Conservation (phyloP, 2,797 vertebrate species). For the Lagorchestes hirsutus region DNA sequence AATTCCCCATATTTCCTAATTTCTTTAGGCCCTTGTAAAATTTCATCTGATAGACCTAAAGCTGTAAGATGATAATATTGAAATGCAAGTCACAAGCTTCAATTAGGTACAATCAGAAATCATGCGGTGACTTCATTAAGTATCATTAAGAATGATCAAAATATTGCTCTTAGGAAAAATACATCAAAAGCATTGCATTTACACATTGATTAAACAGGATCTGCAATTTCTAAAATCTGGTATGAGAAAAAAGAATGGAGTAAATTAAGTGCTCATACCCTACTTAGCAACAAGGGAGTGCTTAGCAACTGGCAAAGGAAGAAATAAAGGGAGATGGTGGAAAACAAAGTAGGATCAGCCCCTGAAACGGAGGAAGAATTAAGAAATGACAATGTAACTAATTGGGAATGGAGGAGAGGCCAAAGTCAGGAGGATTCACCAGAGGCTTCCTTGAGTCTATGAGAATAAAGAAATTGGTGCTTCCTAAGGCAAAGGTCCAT, state of each 20-base stretch:
- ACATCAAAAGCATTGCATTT: conserved; percentile 91
- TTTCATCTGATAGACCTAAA: conserved; percentile 86
- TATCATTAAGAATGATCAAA: conserved; percentile 92
- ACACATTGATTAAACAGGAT: conserved; percentile 91
- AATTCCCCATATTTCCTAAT: conserved; percentile 82
- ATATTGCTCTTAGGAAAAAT: conserved; percentile 92
- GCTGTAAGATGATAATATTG: conserved; percentile 87
- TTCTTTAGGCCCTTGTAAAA: conserved; percentile 82
- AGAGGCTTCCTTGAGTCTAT: background rate
- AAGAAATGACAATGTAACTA: conserved; percentile 72
- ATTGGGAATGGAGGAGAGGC: conserved; percentile 47
- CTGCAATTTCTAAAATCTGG: conserved; percentile 89
- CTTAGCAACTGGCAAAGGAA: conserved; percentile 89
- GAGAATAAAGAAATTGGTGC: background rate
- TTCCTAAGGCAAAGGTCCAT: background rate
- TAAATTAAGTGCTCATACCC: conserved; percentile 89
- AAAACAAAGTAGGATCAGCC: conserved; percentile 79
- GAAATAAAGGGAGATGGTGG: conserved; percentile 83
- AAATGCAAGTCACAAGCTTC: conserved; percentile 90
- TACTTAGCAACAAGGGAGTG: conserved; percentile 89
- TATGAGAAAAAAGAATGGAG: conserved; percentile 87
- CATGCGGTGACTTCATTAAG: conserved; percentile 91
- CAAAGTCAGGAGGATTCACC: background rate
- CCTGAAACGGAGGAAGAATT: conserved; percentile 65
- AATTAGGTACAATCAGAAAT: conserved; percentile 92